Percentiles rank a stretch among this genome's conserved stretches.
Conservation (phyloP, 1,140 invertebrate genomes). For the Cotesia chilonis region DNA sequence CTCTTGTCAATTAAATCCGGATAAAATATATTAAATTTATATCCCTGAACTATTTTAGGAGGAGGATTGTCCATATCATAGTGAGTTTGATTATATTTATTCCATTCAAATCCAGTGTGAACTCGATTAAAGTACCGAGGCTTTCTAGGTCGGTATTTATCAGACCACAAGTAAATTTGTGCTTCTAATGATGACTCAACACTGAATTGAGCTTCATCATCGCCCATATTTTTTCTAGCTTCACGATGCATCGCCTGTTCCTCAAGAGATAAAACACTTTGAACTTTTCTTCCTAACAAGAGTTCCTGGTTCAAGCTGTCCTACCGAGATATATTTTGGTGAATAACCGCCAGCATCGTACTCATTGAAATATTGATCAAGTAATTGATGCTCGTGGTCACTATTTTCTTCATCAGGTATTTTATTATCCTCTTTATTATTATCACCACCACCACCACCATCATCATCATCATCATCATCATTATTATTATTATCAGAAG, state of each 20-base stretch:
- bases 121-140: constrained; percentile 97
- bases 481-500: no score
- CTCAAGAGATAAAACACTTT: constrained; percentile 68
- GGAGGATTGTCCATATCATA: constrained; percentile 99
- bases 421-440: no score
- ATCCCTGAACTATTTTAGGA: constrained; percentile 99
- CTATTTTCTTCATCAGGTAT: constrained; percentile 47
- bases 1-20: constrained; percentile 97
- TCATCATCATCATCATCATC: no score
- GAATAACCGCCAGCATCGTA: constrained; percentile 87
- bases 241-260: constrained; percentile 76
- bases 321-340: constrained; percentile 75
- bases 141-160: constrained; percentile 97
- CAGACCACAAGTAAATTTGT: constrained; percentile 94
- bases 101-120: constrained; percentile 98
- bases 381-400: constrained; percentile 62
- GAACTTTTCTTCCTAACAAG: constrained; percentile 73
- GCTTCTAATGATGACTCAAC: constrained; percentile 88
- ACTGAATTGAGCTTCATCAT: constrained; percentile 91
- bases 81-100: constrained; percentile 99
- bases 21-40: constrained; percentile 99
- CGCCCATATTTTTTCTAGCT: constrained; percentile 88
- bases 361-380: constrained; percentile 73
- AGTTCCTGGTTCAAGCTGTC: constrained; percentile 83
- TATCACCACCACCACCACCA: no score